Percentiles rank a stretch among this genome's conserved stretches.
Evolutionary conservation across 2,113 vertebrate genomes (phyloP).

Genomic region (Sphyrna mokarran): DNA sequence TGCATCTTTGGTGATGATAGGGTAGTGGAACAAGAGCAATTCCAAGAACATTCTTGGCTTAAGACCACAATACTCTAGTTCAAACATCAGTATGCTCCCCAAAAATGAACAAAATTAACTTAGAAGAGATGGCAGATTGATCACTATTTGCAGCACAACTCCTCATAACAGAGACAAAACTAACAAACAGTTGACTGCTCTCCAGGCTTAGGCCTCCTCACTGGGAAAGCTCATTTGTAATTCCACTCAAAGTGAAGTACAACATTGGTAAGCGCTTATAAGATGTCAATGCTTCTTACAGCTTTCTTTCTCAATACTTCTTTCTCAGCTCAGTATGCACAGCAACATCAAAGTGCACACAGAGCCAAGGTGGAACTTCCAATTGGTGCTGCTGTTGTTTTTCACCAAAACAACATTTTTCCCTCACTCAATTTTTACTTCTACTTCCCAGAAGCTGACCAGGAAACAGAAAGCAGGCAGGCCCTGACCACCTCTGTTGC

Average conservation of each 20-base stretch:
- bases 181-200: not conserved
- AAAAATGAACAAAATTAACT: not conserved
- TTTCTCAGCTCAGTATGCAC: not conserved
- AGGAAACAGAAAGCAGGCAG: not conserved
- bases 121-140: not conserved
- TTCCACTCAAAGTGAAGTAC: not conserved
- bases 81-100: not conserved
- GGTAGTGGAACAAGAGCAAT: not conserved
- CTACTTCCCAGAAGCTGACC: not conserved
- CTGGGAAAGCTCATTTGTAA: not conserved
- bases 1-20: not conserved
- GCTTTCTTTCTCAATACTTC: not conserved
- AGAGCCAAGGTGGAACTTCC: not conserved
- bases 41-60: not conserved
- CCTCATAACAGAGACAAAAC: not conserved
- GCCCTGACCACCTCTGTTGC: not conserved
- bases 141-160: not conserved
- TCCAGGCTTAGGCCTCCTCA: not conserved
- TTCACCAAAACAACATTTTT: too few species aligned
- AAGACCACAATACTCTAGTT: not conserved
- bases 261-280: not conserved
- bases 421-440: not conserved
- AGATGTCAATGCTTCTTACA: not conserved
- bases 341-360: not conserved
- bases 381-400: not conserved